Base-by-base conservation (phyloP, 2,888 invertebrate genomes). In the Sinhomidia bicolor region DNA sequence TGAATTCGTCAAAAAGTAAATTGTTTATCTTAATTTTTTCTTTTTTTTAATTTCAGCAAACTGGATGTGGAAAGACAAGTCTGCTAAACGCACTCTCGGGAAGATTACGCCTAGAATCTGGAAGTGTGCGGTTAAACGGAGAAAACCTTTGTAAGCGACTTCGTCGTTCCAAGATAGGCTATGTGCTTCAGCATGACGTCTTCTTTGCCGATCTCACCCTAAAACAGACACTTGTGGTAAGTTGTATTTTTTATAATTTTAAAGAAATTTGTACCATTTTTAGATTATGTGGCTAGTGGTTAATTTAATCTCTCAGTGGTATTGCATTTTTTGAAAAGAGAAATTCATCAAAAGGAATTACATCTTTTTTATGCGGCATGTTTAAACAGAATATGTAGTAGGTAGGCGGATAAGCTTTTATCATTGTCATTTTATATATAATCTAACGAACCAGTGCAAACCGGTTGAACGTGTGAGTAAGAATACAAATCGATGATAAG, bases 111-210 rank as follows among this genome's bases (percentile, higher is more conserved):
- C 94, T 96, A 83, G 95, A 95, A 92, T 94, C 95, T 82, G 97
- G 97, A 82, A 95, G 95, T 91, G 95, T 96, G 92, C 94, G 95
- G 92, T 93, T 96, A 85, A 96, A 96, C 93, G 95, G 95, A 23
- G 95, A 95, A 92, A 94, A 94, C 32, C 93, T 96, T 90, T 95
- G 95, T 91, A 96, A 96, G 93, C 94, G 95, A 91, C 96, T 96
- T 95, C 96, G 96, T 92, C 94, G 97, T 91, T 90, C 91, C 0
- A 95, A 96, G 93, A 96, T 97, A 92, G 96, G 96, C 93, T 97
- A 97, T 93, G 97, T 97, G 68, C 95, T 96, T 89, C 97, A 97
- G 93, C 96, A 97, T 93, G 97, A 97, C 93, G 95, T 96, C 89
- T 97, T 97, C 94, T 96, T 97, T 93, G 95, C 96, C 79, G 96